Base-by-base conservation (phyloP, 92 coral and sea anemone species). In the Palythoa grandis region DNA sequence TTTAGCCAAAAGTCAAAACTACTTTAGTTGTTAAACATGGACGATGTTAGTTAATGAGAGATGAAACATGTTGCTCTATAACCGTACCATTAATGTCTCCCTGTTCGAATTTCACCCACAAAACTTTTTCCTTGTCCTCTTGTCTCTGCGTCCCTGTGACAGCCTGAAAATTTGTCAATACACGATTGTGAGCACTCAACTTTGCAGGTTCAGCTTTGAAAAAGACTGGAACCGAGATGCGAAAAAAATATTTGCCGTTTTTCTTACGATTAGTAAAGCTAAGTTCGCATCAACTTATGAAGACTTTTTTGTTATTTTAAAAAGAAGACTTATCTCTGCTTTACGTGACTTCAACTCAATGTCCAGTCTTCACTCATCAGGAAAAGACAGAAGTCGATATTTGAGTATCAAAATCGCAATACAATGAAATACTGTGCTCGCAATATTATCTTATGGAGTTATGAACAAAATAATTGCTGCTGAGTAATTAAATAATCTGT, bases 61-160 rank as follows among this genome's bases (percentile, higher is more conserved):
- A 43, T 43, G 7, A 43, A 43, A 43, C 50, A 43, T 43, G 50
- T 43, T 43, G 50, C 50, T 43, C 50, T 65, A 80, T 79, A 11
- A 63, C 85, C 20, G 7, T 80, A 94, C 98, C 98, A 88, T 92
- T 90, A 78, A 91, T 84, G 77, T 93, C 96, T 50, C 94, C 91
- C 82, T 96, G 92, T 91, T 92, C 98, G 86, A 96, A 95, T 78
- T 90, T 96, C 89, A 96, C 93, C 98, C 98, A 96, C 84, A 93
- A 54, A 35, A 96, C 94, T 50, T 92, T 87, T 71, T 96, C 98
- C 68, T 90, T 95, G 65, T 96, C 98, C 39, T 96, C 98, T 38
- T 82, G 89, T 86, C 91, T 91, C 63, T 88, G 94, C 24, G 87
- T 89, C 20, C 98, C 98, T 58, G 98, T 92, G 16, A 96, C 98